A percentile compares a stretch with the other conserved stretches of the same genome.
Conservation (phyloP, 2,797 vertebrate genomes). For the Danio aesculapii region DNA sequence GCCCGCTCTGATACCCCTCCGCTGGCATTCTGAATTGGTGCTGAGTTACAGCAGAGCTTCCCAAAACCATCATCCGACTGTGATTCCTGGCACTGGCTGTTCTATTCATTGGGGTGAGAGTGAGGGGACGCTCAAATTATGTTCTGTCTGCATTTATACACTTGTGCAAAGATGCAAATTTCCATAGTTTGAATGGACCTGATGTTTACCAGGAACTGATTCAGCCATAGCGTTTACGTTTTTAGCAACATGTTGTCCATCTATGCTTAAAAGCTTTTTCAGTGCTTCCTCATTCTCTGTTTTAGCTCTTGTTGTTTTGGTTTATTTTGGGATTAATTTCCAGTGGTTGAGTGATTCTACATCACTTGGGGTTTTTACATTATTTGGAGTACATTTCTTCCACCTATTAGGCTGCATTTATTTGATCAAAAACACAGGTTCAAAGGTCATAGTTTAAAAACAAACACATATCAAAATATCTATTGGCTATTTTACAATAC, state of each 20-base stretch:
- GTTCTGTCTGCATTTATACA: background rate
- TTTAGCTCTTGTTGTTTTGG: slow-evolving; percentile 36
- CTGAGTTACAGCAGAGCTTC: slow-evolving; percentile 53
- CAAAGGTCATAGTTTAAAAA: too few relatives aligned
- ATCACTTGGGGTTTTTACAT: slow-evolving; percentile 20
- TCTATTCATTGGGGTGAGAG: slow-evolving; percentile 26
- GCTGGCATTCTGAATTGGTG: slow-evolving; percentile 30
- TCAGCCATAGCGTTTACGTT: background rate
- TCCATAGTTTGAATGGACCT: background rate
- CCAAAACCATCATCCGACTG: slow-evolving; percentile 45
- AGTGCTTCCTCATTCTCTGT: slow-evolving; percentile 23
- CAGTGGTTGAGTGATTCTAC: slow-evolving; percentile 40
- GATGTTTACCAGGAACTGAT: background rate
- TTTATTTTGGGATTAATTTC: slow-evolving; percentile 45
- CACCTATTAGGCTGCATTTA: too few relatives aligned
- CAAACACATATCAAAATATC: too few relatives aligned
- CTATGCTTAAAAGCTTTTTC: background rate
- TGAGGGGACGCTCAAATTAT: slow-evolving; percentile 12
- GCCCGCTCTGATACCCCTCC: slow-evolving; percentile 23
- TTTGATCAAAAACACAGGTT: too few relatives aligned
- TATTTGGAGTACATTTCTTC: too few relatives aligned
- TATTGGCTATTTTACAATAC: too few relatives aligned
- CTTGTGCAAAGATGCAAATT: background rate
- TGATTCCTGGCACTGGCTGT: slow-evolving; percentile 41
- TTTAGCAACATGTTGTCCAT: background rate